Evolutionary conservation across 2,888 invertebrate genomes (phyloP).

Genomic region (Rhopalosiphum nymphaeae): DNA sequence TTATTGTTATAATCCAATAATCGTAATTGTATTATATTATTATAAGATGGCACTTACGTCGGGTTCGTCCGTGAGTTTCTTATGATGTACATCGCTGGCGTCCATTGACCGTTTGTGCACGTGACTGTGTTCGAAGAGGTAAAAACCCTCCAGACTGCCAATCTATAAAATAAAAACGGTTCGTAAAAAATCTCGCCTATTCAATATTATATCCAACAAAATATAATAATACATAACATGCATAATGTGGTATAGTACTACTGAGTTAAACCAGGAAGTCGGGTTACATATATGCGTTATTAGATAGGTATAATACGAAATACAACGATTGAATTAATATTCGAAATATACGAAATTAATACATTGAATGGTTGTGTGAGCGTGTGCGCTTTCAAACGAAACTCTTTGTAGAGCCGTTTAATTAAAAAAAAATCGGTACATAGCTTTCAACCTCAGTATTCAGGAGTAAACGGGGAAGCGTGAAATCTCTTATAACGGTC

Average conservation of each 20-base stretch:
- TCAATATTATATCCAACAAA: not conserved
- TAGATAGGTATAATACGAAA: not conserved
- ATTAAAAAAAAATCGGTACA: slow-evolving; percentile 11
- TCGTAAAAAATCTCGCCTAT: not conserved
- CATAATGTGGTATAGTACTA: not conserved
- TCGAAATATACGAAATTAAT: not conserved
- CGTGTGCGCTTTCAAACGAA: not conserved
- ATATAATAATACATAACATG: not conserved
- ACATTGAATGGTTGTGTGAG: not conserved
- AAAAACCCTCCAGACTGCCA: slow-evolving; percentile 87
- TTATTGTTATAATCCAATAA: not conserved
- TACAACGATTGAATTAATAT: slow-evolving; percentile 19
- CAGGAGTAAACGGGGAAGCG: not conserved
- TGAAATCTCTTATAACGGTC: slow-evolving; percentile 17
- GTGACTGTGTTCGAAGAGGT: slow-evolving; percentile 86
- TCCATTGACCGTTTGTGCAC: slow-evolving; percentile 87
- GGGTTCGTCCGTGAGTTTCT: slow-evolving; percentile 81
- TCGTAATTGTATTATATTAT: not conserved
- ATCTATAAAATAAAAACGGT: slow-evolving; percentile 77
- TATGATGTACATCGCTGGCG: slow-evolving; percentile 83
- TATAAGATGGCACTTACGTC: slow-evolving; percentile 74
- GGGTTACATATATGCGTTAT: not conserved
- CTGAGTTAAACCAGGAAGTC: not conserved
- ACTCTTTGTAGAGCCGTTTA: not conserved
- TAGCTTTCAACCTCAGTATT: not conserved